phyloP scores from a whole-genome alignment of 1,140 invertebrate genomes.

The Ridgeia piscesae region DNA sequence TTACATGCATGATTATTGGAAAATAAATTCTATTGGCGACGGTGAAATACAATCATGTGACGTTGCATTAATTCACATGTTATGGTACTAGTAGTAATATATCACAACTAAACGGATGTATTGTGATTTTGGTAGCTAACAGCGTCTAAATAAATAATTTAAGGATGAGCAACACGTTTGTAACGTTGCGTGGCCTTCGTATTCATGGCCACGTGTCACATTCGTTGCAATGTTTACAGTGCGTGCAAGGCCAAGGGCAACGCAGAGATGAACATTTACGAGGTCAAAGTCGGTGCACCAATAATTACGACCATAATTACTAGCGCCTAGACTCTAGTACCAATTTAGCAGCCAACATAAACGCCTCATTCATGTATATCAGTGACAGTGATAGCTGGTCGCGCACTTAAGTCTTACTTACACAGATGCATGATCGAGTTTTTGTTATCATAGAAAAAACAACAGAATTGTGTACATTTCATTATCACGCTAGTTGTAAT shows the following conservation, averaged over 20 bases:
- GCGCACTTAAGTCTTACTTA: no score
- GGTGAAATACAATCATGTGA: neutral
- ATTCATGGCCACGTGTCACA: neutral
- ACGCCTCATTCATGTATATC: neutral
- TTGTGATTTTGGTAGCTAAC: neutral
- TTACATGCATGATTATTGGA: neutral
- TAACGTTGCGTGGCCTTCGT: neutral
- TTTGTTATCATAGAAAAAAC: no score
- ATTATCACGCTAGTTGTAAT: no score
- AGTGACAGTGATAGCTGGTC: neutral
- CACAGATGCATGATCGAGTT: no score
- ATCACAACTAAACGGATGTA: neutral
- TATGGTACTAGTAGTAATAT: neutral
- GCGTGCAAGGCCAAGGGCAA: neutral
- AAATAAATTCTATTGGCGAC: neutral
- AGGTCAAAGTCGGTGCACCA: neutral
- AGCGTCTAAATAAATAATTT: neutral
- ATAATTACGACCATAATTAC: neutral
- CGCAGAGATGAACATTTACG: neutral
- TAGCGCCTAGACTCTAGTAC: neutral
- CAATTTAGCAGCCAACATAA: neutral
- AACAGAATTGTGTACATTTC: no score
- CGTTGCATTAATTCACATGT: neutral
- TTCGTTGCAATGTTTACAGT: neutral
- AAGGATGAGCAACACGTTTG: neutral